These are phyloP conservation scores for Rhogogaster chlorosoma DNA, from an alignment of 2,888 invertebrate species.

Conservation along the genomic window DNA sequence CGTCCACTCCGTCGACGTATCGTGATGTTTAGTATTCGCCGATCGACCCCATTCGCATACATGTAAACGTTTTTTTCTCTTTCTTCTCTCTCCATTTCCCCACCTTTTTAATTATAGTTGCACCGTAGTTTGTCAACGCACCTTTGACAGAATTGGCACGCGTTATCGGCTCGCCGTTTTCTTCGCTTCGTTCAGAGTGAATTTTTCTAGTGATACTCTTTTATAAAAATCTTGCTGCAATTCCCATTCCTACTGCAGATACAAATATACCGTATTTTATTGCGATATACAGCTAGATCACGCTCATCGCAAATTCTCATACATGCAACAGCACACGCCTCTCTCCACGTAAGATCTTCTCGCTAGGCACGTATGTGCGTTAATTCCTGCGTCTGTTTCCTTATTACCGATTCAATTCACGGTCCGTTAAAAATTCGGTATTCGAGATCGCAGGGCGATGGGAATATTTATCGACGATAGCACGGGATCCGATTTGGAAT, in stretches of 20 bases:
- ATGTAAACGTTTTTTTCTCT: background rate
- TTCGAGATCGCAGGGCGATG: background rate
- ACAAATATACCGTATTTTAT: slow-evolving; percentile 9
- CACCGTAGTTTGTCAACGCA: slow-evolving; percentile 18
- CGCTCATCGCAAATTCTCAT: slow-evolving; percentile 1
- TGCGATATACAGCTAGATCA: background rate
- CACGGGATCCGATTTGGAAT: background rate
- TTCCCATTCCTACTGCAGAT: slow-evolving; percentile 9
- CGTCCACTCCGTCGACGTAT: background rate
- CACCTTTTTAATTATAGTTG: background rate
- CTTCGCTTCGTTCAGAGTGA: background rate
- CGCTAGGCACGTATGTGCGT: background rate
- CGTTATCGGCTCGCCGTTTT: slow-evolving; percentile 1
- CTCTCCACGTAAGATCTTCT: background rate
- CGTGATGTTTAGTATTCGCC: background rate
- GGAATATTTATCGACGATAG: background rate
- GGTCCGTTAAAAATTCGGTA: background rate
- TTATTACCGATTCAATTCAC: background rate
- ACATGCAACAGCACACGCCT: background rate
- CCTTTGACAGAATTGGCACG: slow-evolving; percentile 28
- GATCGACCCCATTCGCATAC: slow-evolving; percentile 25
- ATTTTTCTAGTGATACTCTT: background rate
- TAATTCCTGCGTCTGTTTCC: background rate
- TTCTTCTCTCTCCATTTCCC: background rate
- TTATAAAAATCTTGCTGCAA: background rate